Evolutionary conservation across 2,113 vertebrate species (phyloP), one percentile per base, ranked within the genome.

Genomic region (Alces alces): DNA sequence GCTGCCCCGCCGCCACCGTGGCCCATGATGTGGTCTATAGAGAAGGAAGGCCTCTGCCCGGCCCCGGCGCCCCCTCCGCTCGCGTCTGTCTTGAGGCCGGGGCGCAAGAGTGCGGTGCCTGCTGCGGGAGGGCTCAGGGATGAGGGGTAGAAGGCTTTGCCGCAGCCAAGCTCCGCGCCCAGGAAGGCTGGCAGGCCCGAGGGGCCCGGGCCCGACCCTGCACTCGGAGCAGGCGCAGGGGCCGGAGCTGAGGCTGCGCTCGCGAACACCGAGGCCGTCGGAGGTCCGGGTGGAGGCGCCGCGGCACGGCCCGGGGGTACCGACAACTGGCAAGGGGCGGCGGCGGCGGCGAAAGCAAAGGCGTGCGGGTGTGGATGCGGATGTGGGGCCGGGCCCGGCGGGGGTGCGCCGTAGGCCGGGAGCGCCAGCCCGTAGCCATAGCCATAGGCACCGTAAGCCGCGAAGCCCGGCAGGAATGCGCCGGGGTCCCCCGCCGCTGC

Each of bases 1-100:
- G 96, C 97, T 36, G 97, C 98, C 83, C 98, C 98, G 82, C 98
- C 98, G 98, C 98, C 98, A 12, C 98, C 96, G 66, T 97, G 97
- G 90, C 98, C 99, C 96, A 99, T 99, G 95, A 99, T 99, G 98
- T 99, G 99, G 99, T 99, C 99, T 99, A 99, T 99, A 88, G 99
- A 99, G 98, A 99, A 99, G 4, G 99, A 99, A 92, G 99, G 99
- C 95, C 99, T 99, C 87, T 98, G 98, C 70, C 99, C 98, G 1
- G 98, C 39, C 17, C 98, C 96, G 9, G 98, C 47, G n/a, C 95
- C 95, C 93, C 97, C 97, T 47, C 94, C 93, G 92, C 95, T 76
- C n/a, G 98, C 98, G 99, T 99, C 99, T 92, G 99, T 98, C 98
- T 99, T 99, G 79, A 99, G 99, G 60, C 99, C 99, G 96, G 99